Base-by-base conservation (phyloP, 53 echinoderm and acorn worm genomes). In the Echinarachnius parma region DNA sequence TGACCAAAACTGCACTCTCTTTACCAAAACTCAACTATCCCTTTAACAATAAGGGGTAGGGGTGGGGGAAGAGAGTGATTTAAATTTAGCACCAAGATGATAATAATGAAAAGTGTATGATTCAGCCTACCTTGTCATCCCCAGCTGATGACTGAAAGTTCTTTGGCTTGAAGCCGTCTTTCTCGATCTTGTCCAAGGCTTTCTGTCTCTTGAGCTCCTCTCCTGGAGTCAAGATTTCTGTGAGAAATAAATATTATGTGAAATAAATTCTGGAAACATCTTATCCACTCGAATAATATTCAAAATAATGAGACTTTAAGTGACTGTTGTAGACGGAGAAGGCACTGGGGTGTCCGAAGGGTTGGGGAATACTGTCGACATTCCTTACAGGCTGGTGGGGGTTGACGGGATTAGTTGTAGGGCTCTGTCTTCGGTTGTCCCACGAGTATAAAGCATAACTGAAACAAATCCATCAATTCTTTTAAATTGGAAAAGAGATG, bases 101-200 rank as follows among this genome's bases (percentile, higher is more conserved):
- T n/a, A n/a, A n/a, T n/a, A n/a, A n/a, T n/a, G n/a, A n/a, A n/a
- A n/a, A n/a, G n/a, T n/a, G n/a, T n/a, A n/a, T n/a, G n/a, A n/a
- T n/a, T 18, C 34, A 28, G 7, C 55, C 57, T 70, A 84, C 84
- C 78, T 52, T 61, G 22, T n/a, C 19, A 57, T 72, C 74, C 2
- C 55, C 54, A 3, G 54, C 78, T 29, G 70, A 78, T 14, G 84
- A 78, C 2, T 62, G 56, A 55, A 84, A 84, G 52, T 78, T 84
- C 35, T 64, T 84, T 14, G 81, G 86, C 44, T 76, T 36, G 35
- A 86, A 86, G 26, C 77, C 62, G 22, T 86, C 86, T 5, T 86
- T 75, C 36, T 86, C 86, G 19, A 86, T 66, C 61, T 86, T 76
- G 5, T 81, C 86, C 30, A 86, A 56, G 2, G 47, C 36, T 35